Conservation (phyloP, 2,797 vertebrate genomes). For the Amphiprion clarkii region DNA sequence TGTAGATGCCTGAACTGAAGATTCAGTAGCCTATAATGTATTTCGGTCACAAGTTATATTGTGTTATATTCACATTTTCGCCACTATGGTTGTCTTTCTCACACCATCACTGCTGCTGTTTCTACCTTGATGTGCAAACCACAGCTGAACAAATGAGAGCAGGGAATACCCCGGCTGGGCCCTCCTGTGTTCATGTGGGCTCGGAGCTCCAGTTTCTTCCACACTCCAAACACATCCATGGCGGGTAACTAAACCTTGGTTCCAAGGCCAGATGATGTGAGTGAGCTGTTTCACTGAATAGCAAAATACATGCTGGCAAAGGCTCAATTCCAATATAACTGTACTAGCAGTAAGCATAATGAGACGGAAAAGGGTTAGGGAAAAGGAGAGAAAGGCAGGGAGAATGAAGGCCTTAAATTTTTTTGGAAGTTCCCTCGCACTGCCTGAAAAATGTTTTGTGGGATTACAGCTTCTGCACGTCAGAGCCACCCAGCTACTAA, state of each 20-base stretch:
- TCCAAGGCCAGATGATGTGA: neutral
- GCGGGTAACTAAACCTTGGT: neutral
- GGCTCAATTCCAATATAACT: neutral
- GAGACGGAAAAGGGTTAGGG: neutral
- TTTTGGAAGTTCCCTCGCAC: constrained; percentile 40
- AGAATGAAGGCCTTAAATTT: constrained; percentile 25
- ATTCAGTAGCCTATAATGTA: neutral
- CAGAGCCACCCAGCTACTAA: constrained; percentile 63
- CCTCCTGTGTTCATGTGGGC: neutral
- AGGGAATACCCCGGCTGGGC: neutral
- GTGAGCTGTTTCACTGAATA: constrained; percentile 2
- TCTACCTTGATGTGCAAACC: constrained; percentile 17
- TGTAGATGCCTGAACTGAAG: too few species aligned
- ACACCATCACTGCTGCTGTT: neutral
- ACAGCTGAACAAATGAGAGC: constrained; percentile 6
- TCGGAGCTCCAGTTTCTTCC: constrained; percentile 12
- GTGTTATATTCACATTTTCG: neutral
- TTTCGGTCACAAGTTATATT: neutral
- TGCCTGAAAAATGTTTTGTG: constrained; percentile 40
- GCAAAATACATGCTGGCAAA: neutral
- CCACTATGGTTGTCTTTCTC: neutral
- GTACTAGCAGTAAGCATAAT: neutral
- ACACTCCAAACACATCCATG: neutral
- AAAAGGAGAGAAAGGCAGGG: neutral
- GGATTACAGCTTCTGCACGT: constrained; percentile 67